A percentile compares a stretch with the other conserved stretches of the same genome.
phyloP scores from a whole-genome alignment of 2,797 vertebrate genomes.

The Lindbergichthys nudifrons region DNA sequence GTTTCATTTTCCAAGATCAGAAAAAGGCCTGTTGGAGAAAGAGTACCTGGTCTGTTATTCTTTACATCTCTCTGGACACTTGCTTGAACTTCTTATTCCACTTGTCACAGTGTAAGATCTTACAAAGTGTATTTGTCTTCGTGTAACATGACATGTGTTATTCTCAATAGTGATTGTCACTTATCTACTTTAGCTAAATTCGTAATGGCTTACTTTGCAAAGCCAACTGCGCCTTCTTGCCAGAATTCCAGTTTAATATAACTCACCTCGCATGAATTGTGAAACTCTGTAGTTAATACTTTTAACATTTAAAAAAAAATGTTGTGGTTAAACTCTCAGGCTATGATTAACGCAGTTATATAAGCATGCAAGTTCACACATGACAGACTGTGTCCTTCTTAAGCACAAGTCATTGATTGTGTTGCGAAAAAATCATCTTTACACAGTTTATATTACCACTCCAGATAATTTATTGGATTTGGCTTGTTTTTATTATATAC shows the following conservation, averaged over 20 bases:
- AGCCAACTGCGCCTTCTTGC: not conserved
- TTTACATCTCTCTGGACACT: not conserved
- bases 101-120: not conserved
- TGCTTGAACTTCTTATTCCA: slow-evolving; percentile 1
- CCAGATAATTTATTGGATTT: slow-evolving; percentile 26
- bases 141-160: slow-evolving; percentile 1
- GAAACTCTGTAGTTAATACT: slow-evolving; percentile 23
- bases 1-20: not conserved
- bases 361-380: slow-evolving; percentile 1
- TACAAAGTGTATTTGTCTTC: not conserved
- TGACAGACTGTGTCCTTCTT: not conserved
- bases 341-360: slow-evolving; percentile 34
- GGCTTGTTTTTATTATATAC: slow-evolving; percentile 27
- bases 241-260: slow-evolving; percentile 32
- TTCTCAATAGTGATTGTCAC: slow-evolving; percentile 12
- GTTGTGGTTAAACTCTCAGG: slow-evolving; percentile 1
- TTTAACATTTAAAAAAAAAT: slow-evolving; percentile 8
- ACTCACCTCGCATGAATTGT: slow-evolving; percentile 10
- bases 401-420: slow-evolving; percentile 12
- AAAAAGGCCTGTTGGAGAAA: slow-evolving; percentile 2
- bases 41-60: slow-evolving; percentile 1
- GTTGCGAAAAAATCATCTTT: not conserved
- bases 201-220: slow-evolving; percentile 20
- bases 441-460: not conserved
- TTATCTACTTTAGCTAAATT: slow-evolving; percentile 22